phyloP scores from a whole-genome alignment of 1,140 invertebrate genomes.

The Bombus impatiens region DNA sequence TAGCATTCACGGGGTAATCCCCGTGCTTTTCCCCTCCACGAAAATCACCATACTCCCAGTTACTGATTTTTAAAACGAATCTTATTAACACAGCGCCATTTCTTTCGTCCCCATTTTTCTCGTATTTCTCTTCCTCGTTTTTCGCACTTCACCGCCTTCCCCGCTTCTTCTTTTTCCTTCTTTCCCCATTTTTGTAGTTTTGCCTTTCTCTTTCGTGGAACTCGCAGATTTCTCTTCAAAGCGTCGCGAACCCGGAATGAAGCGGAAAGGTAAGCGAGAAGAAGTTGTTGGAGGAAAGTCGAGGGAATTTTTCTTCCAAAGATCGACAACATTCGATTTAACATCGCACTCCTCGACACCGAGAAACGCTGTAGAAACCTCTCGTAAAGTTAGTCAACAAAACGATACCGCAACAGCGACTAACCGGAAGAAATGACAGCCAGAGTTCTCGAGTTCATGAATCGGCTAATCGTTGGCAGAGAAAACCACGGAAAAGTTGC shows the following conservation, averaged over 20 bases:
- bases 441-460: not conserved
- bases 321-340: not conserved
- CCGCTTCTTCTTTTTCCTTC: too few relatives aligned
- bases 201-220: not conserved
- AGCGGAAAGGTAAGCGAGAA: too few relatives aligned
- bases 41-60: not conserved
- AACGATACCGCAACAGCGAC: not conserved
- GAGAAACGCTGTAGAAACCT: not conserved
- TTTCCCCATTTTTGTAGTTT: too few relatives aligned
- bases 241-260: not conserved
- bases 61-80: not conserved
- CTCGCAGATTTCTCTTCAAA: not conserved
- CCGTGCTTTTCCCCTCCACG: not conserved
- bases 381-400: not conserved
- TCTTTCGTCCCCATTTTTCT: not conserved
- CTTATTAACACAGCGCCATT: not conserved
- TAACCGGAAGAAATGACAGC: not conserved
- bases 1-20: constrained; percentile 1
- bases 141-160: not conserved
- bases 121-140: not conserved
- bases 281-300: not conserved
- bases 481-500: not conserved
- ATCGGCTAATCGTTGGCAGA: not conserved
- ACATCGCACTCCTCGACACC: not conserved
- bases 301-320: not conserved